These are phyloP conservation scores for Harpagus bidentatus DNA, from an alignment of 2,113 vertebrate genomes.

Conservation along the genomic window DNA sequence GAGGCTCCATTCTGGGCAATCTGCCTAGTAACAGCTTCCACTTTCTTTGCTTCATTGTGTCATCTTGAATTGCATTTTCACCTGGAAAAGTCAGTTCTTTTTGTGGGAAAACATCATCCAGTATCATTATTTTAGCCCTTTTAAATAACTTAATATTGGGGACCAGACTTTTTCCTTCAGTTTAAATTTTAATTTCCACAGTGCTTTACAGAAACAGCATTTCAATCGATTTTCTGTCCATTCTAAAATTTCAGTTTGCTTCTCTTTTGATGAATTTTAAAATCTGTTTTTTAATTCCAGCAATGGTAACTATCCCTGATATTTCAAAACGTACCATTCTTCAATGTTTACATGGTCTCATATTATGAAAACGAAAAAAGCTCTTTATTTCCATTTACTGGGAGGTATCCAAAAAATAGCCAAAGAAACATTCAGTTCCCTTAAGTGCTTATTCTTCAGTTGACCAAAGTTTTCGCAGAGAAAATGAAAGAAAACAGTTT, in stretches of 20 bases:
- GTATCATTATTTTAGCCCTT: background rate
- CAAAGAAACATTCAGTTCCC: background rate
- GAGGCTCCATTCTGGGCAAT: background rate
- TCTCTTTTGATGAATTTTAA: background rate
- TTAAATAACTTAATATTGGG: background rate
- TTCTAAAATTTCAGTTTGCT: background rate
- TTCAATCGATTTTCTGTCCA: background rate
- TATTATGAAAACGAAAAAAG: background rate
- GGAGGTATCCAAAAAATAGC: background rate
- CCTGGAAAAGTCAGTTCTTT: background rate
- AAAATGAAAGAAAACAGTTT: background rate
- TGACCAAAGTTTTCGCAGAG: background rate
- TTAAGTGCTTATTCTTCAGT: background rate
- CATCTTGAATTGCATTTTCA: background rate
- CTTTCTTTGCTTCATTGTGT: background rate
- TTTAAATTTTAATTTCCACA: background rate
- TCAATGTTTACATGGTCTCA: background rate
- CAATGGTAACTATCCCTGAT: background rate
- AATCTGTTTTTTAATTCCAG: background rate
- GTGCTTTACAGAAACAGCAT: background rate
- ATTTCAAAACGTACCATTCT: background rate
- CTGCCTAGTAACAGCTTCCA: background rate
- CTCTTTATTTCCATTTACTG: background rate
- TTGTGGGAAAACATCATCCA: background rate
- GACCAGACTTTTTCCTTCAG: background rate